These are phyloP conservation scores for Seladonia tumulorum DNA, from an alignment of 2,888 invertebrate genomes.

Conservation along the genomic window DNA sequence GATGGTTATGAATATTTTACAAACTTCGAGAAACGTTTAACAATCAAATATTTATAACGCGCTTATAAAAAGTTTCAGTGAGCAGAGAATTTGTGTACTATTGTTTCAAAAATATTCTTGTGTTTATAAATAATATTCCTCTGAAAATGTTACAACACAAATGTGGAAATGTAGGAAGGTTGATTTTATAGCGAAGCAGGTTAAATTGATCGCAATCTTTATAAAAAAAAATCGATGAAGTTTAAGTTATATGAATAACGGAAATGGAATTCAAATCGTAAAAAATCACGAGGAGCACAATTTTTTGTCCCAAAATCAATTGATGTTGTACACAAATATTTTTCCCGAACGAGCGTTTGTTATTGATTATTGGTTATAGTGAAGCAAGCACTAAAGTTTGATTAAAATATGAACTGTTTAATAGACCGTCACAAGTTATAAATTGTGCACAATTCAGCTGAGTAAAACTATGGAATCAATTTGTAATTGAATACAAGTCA, in stretches of 20 bases:
- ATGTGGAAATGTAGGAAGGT: no score
- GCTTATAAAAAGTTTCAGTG: not conserved
- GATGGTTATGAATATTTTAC: not conserved
- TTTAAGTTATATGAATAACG: not conserved
- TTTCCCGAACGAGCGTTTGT: not conserved
- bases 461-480: not conserved
- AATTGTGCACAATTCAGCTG: not conserved
- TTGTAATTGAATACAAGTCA: not conserved
- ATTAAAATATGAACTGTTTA: not conserved
- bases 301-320: not conserved
- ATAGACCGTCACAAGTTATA: not conserved
- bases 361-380: not conserved
- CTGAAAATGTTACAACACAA: no score
- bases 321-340: not conserved
- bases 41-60: not conserved
- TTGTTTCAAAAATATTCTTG: not conserved
- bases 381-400: not conserved
- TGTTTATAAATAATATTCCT: not conserved
- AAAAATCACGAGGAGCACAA: not conserved
- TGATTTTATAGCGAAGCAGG: no score
- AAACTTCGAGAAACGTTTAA: not conserved
- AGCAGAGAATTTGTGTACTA: not conserved
- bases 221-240: no score
- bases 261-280: not conserved
- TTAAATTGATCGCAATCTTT: no score